Conservation (phyloP, 2,888 invertebrate genomes). For the Corbicula japonica region DNA sequence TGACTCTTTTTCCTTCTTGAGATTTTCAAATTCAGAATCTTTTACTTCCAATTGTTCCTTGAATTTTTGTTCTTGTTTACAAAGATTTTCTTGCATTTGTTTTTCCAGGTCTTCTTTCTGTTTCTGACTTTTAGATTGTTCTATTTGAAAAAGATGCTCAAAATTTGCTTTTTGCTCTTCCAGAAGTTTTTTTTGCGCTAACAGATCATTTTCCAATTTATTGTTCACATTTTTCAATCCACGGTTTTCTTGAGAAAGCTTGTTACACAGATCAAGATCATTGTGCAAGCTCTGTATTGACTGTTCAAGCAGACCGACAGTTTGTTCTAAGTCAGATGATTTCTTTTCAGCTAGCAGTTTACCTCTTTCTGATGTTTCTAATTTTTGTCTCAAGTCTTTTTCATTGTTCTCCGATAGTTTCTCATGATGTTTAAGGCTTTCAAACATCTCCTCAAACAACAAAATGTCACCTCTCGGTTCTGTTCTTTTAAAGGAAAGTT, state of each 20-base stretch:
- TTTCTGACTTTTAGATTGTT: constrained; percentile 15
- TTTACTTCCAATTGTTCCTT: constrained; percentile 24
- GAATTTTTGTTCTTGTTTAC: constrained; percentile 26
- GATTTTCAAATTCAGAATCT: constrained; percentile 49
- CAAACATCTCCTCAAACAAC: constrained; percentile 40
- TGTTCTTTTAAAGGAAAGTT: not conserved
- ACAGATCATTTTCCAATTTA: constrained; percentile 42
- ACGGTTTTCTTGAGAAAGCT: constrained; percentile 56
- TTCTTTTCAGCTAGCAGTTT: not conserved
- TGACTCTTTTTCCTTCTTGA: constrained; percentile 54
- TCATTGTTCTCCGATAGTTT: constrained; percentile 9
- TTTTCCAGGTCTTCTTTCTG: constrained; percentile 24
- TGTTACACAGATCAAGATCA: constrained; percentile 48
- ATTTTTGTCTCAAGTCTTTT: constrained; percentile 9
- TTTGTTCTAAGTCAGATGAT: constrained; percentile 27
- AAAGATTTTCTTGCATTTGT: constrained; percentile 29
- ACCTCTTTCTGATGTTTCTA: constrained; percentile 24
- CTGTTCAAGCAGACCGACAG: constrained; percentile 39
- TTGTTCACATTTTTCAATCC: constrained; percentile 52
- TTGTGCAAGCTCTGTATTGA: constrained; percentile 46
- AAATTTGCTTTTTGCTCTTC: constrained; percentile 15
- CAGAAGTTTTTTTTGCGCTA: constrained; percentile 25
- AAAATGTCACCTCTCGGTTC: constrained; percentile 29
- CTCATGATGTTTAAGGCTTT: constrained; percentile 19
- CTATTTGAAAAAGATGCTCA: not conserved